Evolutionary conservation across 1,140 invertebrate species (phyloP).

Genomic region (Drosophila paulistorum): DNA sequence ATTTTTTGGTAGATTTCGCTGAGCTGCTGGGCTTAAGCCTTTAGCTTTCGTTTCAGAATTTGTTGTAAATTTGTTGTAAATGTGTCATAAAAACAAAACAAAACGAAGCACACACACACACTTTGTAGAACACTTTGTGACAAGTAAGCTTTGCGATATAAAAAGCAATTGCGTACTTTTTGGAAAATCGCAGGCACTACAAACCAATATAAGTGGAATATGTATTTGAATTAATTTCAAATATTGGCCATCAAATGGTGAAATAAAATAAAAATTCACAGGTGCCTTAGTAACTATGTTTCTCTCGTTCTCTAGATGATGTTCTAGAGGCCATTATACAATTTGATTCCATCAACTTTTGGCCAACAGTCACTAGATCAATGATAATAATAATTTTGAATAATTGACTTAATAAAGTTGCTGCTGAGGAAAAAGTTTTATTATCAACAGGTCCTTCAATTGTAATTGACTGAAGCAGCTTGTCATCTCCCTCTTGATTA

Average conservation of each 20-base stretch:
- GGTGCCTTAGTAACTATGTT: too few relatives aligned
- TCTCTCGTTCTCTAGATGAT: too few relatives aligned
- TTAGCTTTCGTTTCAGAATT: constrained; percentile 8
- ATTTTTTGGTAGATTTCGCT: constrained; percentile 20
- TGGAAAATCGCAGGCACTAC: neutral
- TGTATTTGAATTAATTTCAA: neutral
- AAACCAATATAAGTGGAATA: neutral
- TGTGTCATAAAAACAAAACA: constrained; percentile 15
- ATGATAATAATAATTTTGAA: too few relatives aligned
- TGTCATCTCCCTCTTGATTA: too few relatives aligned
- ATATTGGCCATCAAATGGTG: neutral
- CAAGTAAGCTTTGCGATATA: neutral
- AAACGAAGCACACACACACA: neutral
- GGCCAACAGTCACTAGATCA: too few relatives aligned
- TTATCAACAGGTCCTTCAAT: too few relatives aligned
- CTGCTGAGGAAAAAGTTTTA: too few relatives aligned
- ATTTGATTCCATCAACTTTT: too few relatives aligned
- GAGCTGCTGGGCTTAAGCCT: constrained; percentile 3
- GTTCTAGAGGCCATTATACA: too few relatives aligned
- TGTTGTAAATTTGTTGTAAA: constrained; percentile 19
- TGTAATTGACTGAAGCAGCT: too few relatives aligned
- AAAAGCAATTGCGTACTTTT: neutral
- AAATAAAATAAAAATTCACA: too few relatives aligned
- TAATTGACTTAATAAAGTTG: too few relatives aligned
- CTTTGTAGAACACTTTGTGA: neutral